phyloP scores from a whole-genome alignment of 2,113 vertebrate species.

The Morone saxatilis region DNA sequence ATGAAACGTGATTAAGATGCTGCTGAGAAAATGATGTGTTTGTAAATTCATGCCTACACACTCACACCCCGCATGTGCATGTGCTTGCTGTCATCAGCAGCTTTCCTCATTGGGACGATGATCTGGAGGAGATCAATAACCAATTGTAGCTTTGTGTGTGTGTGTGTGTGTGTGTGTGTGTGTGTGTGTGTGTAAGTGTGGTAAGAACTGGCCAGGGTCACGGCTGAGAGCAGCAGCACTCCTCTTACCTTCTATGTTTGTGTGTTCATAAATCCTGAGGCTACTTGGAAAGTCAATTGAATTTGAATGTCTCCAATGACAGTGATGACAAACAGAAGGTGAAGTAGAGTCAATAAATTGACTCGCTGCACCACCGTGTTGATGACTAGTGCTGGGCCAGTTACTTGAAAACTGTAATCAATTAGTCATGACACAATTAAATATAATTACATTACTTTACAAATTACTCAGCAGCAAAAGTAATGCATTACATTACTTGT shows the following conservation, averaged over 20 bases:
- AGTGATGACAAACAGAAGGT: slow-evolving; percentile 9
- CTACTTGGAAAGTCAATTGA: slow-evolving; percentile 11
- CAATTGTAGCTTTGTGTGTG: slow-evolving; percentile 9
- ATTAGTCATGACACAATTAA: neutral
- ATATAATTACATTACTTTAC: neutral
- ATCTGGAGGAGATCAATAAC: slow-evolving; percentile 37
- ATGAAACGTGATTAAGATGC: slow-evolving; percentile 59
- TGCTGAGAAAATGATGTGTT: slow-evolving; percentile 52
- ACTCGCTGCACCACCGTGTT: neutral
- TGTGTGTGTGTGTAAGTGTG: neutral
- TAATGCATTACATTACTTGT: neutral
- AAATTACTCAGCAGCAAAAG: neutral
- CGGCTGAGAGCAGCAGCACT: neutral
- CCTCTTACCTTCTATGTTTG: neutral
- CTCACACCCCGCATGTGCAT: slow-evolving; percentile 6
- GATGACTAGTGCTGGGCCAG: neutral
- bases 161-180: neutral
- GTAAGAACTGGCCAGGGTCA: slow-evolving; percentile 8
- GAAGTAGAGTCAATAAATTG: slow-evolving; percentile 30
- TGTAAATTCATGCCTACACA: slow-evolving; percentile 31
- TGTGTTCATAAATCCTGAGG: slow-evolving; percentile 33
- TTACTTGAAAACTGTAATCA: slow-evolving; percentile 3
- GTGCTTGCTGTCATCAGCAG: slow-evolving; percentile 24
- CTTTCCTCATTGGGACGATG: slow-evolving; percentile 1
- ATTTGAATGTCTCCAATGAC: slow-evolving; percentile 16